Evolutionary conservation across 2,797 vertebrate genomes (phyloP), one percentile per base, ranked within the genome.

Genomic region (Sphaeramia orbicularis): DNA sequence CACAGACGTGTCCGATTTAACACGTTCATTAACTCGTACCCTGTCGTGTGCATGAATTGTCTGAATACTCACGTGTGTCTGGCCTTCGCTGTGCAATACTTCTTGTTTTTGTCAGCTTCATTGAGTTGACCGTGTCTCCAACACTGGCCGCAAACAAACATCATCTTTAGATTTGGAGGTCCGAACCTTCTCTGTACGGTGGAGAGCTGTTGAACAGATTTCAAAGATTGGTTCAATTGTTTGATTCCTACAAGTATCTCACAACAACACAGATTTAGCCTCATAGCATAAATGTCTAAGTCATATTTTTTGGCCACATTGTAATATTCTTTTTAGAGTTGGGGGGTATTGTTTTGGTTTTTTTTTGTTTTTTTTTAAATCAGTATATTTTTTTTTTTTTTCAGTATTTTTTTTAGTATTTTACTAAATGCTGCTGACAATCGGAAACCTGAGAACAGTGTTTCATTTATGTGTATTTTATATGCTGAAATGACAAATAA

Each of bases 31-130:
- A 2, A 11, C 9, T 51, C 21, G 6, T 30, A 12, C 14, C 10
- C 16, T 8, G 10, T 56, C 16, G 0, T 0, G 21, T 2, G 19
- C 32, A 8, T 2, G 4, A 55, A 1, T 6, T 24, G 36, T 14
- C 0, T 5, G 4, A 7, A 2, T 38, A 88, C 98, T 96, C 88
- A 99, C 98, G 92, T 93, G 83, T 99, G 98, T 78, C 96, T 94
- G n/a, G 97, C 97, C 83, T 99, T 99, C 59, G 98, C 97, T 57
- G 94, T 94, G 84, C 98, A 99, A 78, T 99, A 99, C 83, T 98
- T 99, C 83, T 94, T 96, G 91, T 96, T 96, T 92, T 95, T 99
- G 92, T 99, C 98, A 14, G 98, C 94, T 85, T 99, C 98, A 35
- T 89, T 97, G 76, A 97, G 93, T 90, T 99, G 98, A 37, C 98